Evolutionary conservation across 1,140 invertebrate species (phyloP), one percentile per base, ranked within the genome.

Genomic region (Brachionus paranguensis): DNA sequence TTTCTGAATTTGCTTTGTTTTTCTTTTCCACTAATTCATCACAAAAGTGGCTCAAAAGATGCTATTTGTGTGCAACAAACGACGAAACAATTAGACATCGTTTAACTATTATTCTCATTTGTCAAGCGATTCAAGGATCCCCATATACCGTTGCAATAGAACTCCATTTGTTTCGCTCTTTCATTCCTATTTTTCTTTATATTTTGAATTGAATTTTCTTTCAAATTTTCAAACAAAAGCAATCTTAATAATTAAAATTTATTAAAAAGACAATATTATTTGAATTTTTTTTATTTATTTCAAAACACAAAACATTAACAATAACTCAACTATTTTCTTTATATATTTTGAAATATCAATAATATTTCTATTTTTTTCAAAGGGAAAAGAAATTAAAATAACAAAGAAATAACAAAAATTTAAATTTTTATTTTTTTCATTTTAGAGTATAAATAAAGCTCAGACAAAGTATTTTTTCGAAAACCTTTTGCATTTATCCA

Each of bases 181-280:
- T 41, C 65, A 68, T 68, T 37, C 29, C 33, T 68, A 33, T 68
- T 33, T 68, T 68, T 68, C 11, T 33, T 33, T n/a, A 0, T 37
- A n/a, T 41, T 37, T 68, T 68, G 27, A 68, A 68, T 33, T 33
- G 33, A 68, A 68, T 33, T 68, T 68, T 72, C 41, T 72, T 72
- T 72, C 41, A 43, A 43, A 37, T 43, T 41, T 72, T 43, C 53
- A 60, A 72, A 72, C 68, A 72, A 72, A 41, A 72, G 68, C 68
- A 72, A 72, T 72, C 68, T 72, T 72, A 72, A 72, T 72, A 72
- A 72, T 72, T 72, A 72, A 72, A 72, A 72, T 72, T 72, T 72
- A 41, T 43, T 72, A 68, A 72, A 72, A 72, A 72, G 68, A 72
- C 68, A 72, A 72, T 72, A 72, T 72, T 72, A 41, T 72, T 72